Evolutionary conservation across 2,797 vertebrate species (phyloP).

Genomic region (Psittacula derbiana): DNA sequence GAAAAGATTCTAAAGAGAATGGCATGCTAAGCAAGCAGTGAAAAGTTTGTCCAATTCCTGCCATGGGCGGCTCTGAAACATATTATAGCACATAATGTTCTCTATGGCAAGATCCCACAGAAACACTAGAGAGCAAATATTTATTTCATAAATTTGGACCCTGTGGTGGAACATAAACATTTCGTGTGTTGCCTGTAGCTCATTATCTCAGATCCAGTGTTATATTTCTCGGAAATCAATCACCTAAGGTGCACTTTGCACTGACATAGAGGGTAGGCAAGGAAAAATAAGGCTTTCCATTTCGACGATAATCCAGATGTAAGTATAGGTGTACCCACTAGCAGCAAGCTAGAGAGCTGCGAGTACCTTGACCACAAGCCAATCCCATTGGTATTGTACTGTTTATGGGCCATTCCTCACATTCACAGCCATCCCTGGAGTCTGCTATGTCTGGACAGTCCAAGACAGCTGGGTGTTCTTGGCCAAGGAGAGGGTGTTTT

Average conservation of each 20-base stretch:
- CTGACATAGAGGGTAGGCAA: neutral
- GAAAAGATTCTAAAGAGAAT: slow-evolving; percentile 14
- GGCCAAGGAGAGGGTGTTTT: slow-evolving; percentile 1
- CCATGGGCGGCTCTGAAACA: neutral
- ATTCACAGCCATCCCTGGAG: slow-evolving; percentile 28
- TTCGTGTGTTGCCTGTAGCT: slow-evolving; percentile 31
- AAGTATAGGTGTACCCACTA: neutral
- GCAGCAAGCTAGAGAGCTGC: neutral
- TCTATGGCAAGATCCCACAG: slow-evolving; percentile 24
- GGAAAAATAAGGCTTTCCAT: neutral
- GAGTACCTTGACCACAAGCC: neutral
- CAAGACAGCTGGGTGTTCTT: slow-evolving; percentile 46
- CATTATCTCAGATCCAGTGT: slow-evolving; percentile 7
- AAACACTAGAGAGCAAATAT: slow-evolving; percentile 55
- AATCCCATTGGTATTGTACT: neutral
- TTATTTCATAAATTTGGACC: slow-evolving; percentile 61
- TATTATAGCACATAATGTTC: slow-evolving; percentile 56
- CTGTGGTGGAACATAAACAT: slow-evolving; percentile 47
- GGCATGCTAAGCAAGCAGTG: neutral
- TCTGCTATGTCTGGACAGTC: neutral
- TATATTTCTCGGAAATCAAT: slow-evolving; percentile 34
- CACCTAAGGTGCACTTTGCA: neutral
- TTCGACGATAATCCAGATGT: neutral
- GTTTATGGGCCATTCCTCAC: neutral
- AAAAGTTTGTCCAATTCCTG: neutral